Evolutionary conservation across 1,140 invertebrate genomes (phyloP).

Genomic region (Procambarus virginalis): DNA sequence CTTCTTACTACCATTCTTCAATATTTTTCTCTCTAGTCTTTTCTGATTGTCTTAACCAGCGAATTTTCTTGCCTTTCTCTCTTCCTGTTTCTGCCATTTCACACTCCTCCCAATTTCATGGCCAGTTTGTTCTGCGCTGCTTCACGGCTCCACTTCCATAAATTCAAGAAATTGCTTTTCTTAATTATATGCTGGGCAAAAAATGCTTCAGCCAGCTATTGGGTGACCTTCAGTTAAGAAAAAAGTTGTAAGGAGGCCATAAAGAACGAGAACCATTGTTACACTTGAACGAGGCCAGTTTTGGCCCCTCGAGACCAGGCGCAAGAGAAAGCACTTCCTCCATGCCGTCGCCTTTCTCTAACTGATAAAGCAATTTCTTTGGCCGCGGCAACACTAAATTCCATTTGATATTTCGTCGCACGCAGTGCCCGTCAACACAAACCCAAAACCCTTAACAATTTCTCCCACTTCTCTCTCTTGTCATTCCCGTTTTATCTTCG

Average conservation of each 20-base stretch:
- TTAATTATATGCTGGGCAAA: neutral
- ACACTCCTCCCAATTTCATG: neutral
- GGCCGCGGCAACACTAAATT: neutral
- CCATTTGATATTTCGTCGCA: neutral
- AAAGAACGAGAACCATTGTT: neutral
- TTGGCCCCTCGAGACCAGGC: neutral
- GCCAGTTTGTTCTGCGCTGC: neutral
- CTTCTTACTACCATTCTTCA: no score
- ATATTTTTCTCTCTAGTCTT: no score
- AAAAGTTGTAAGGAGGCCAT: neutral
- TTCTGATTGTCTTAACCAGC: no score
- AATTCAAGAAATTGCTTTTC: neutral
- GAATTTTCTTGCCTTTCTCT: neutral
- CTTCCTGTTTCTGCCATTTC: neutral
- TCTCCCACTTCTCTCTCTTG: neutral
- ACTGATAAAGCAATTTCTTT: slow-evolving; percentile 4
- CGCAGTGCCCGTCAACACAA: neutral
- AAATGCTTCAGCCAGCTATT: neutral
- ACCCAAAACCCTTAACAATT: neutral
- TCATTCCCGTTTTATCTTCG: neutral
- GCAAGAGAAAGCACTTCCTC: neutral
- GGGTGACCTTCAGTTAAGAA: neutral
- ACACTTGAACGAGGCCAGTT: neutral
- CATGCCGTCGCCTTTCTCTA: neutral
- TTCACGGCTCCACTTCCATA: neutral